Evolutionary conservation across 2,888 invertebrate genomes (phyloP).

Genomic region (Lochmaea capreae): DNA sequence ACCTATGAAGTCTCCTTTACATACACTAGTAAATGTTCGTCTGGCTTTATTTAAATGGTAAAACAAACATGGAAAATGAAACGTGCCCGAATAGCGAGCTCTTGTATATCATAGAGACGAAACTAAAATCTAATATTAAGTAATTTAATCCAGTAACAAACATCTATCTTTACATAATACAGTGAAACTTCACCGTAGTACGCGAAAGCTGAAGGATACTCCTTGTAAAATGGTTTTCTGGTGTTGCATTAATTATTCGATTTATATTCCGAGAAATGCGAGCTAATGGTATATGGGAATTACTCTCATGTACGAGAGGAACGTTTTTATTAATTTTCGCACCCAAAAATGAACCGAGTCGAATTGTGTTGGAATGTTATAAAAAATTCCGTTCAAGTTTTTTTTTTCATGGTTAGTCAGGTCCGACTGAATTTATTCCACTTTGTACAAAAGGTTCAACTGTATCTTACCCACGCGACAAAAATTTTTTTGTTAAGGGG

Average conservation of each 20-base stretch:
- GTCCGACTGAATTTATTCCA: too few species aligned
- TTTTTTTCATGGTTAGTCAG: too few species aligned
- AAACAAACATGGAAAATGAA: background rate
- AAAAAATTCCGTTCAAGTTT: too few species aligned
- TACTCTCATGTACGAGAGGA: too few species aligned
- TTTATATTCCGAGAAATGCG: background rate
- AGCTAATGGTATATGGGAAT: background rate
- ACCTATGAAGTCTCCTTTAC: too few species aligned
- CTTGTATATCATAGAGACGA: slow-evolving; percentile 1
- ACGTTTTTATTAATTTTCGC: too few species aligned
- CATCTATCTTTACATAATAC: slow-evolving; percentile 3
- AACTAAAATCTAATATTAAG: slow-evolving; percentile 6
- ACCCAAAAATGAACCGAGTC: too few species aligned
- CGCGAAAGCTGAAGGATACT: background rate
- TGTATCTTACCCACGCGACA: too few species aligned
- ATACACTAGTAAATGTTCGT: background rate
- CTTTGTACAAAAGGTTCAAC: too few species aligned
- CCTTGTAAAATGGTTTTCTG: background rate
- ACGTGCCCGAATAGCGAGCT: background rate
- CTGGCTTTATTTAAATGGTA: background rate
- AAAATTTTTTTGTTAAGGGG: too few species aligned
- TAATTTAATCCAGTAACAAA: slow-evolving; percentile 4
- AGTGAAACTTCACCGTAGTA: background rate
- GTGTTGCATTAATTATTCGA: background rate
- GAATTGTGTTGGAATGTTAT: too few species aligned